Evolutionary conservation across 2,888 invertebrate genomes (phyloP).

Genomic region (Microchrysa polita): DNA sequence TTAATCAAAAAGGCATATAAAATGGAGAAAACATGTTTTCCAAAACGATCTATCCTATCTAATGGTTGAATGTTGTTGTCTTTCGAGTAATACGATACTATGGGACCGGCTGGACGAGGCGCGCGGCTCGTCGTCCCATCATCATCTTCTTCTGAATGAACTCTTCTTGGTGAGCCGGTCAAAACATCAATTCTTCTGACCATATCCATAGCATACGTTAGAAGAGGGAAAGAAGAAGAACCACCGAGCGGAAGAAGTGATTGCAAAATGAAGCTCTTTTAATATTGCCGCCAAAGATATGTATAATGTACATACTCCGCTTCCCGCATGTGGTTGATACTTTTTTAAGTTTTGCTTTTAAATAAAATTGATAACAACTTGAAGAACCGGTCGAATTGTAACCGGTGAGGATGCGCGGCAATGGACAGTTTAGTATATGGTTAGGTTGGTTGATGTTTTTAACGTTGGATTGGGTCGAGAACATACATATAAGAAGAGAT

Average conservation of each 20-base stretch:
- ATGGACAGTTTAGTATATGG: no score
- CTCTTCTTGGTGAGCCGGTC: not conserved
- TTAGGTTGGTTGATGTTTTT: not conserved
- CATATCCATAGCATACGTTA: no score
- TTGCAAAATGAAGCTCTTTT: not conserved
- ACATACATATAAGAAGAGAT: no score
- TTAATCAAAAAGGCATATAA: not conserved
- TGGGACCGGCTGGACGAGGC: no score
- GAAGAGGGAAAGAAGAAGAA: not conserved
- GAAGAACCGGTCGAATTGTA: not conserved
- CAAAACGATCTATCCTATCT: not conserved
- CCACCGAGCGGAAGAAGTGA: not conserved
- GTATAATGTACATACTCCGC: no score
- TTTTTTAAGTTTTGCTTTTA: no score
- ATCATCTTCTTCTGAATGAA: not conserved
- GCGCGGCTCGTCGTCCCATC: not conserved
- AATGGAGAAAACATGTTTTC: slow-evolving; percentile 9
- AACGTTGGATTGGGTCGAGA: not conserved
- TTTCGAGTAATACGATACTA: not conserved
- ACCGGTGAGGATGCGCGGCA: not conserved
- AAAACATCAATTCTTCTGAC: not conserved
- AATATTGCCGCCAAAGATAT: not conserved
- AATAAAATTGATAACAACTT: slow-evolving; percentile 1
- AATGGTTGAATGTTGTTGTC: not conserved
- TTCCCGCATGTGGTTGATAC: not conserved